Evolutionary conservation across 2,113 vertebrate species (phyloP), one percentile per base, ranked within the genome.

Genomic region (Aplodontia rufa): DNA sequence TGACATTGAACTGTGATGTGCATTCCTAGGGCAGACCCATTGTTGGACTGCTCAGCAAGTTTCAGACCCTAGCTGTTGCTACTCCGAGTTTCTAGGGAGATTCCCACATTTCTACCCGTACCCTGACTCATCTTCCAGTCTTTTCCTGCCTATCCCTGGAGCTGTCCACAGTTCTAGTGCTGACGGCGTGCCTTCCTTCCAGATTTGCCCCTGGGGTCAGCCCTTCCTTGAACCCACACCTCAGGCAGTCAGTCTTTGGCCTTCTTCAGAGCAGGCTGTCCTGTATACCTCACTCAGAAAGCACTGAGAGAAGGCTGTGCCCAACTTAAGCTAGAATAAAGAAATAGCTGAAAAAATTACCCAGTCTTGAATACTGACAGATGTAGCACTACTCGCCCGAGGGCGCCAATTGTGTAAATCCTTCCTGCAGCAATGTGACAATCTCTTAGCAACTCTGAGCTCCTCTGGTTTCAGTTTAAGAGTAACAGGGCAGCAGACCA

Each of bases 281-380:
- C 62, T 96, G 47, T 86, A 53, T 40, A 66, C 81, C 51, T 68
- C 45, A 40, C 51, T 93, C 16, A 45, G 66, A 40, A 30, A 47
- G 64, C 80, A 62, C 1, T 10, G 80, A 86, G 60, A 69, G 82
- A 93, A 93, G 53, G 58, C 60, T 79, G 58, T 90, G 84, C 64
- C 94, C 81, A 64, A 58, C 24, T 49, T 85, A 93, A 60, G 22
- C 60, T 55, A 28, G 64, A 95, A 98, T 97, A 66, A 97, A 97
- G 97, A 98, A 97, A 84, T 96, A 95, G 95, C 83, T 89, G 89
- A 78, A 97, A 97, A 97, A 96, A 96, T 94, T 92, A 96, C 75
- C 79, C 80, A 47, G 12, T 87, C 86, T 97, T 93, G 93, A 93
- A 90, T 96, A 89, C 89, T 97, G 97, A 97, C 97, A 98, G 97